These are phyloP conservation scores for Indicator maculatus DNA, from an alignment of 2,113 vertebrate species.

Conservation along the genomic window DNA sequence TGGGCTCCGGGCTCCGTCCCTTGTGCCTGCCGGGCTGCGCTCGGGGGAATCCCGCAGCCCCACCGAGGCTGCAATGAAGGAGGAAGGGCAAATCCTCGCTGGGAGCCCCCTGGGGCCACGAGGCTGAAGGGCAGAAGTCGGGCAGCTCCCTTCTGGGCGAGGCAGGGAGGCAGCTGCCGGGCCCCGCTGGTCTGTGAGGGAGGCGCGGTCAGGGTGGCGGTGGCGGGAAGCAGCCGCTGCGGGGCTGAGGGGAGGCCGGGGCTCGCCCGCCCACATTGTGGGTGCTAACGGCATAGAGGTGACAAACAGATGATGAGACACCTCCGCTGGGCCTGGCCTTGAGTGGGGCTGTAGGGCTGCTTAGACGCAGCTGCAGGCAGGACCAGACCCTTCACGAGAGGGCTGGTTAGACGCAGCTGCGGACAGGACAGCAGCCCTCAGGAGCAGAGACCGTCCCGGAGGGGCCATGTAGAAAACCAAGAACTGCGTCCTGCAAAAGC, in stretches of 20 bases:
- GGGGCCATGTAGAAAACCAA: fast-evolving
- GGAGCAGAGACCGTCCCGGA: fast-evolving
- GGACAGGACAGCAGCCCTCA: fast-evolving
- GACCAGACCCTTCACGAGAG: too few species aligned
- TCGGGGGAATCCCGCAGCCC: too few species aligned
- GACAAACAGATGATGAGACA: background rate
- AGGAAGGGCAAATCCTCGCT: background rate
- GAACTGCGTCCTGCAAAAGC: too few species aligned
- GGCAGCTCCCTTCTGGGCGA: background rate
- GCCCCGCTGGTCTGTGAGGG: background rate
- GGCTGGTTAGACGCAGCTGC: background rate
- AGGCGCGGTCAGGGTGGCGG: background rate
- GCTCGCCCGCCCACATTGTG: too few species aligned
- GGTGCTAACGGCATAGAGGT: fast-evolving
- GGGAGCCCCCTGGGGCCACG: background rate
- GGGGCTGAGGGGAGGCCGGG: background rate
- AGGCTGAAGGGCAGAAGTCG: background rate
- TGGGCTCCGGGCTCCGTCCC: background rate
- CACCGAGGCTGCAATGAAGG: background rate
- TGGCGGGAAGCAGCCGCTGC: background rate
- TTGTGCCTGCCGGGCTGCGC: background rate
- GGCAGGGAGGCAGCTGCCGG: background rate
- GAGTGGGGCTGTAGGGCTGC: background rate
- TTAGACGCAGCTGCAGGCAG: background rate
- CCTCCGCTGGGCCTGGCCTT: background rate